Conservation (phyloP, 2,888 invertebrate genomes). For the Aleiodes testaceus region DNA sequence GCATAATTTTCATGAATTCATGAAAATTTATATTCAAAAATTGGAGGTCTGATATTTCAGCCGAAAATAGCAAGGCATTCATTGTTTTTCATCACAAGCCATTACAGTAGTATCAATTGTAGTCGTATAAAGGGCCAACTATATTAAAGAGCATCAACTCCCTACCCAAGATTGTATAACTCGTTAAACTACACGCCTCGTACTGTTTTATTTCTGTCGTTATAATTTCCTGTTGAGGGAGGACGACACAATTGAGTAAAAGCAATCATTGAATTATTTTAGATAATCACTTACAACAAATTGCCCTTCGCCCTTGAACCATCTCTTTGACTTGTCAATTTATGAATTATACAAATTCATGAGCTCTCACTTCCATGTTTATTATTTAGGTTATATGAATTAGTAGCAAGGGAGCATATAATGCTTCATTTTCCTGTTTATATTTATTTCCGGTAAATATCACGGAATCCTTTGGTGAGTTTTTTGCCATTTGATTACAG, state of each 20-base stretch:
- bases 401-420: background rate
- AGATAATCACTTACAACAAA: slow-evolving; percentile 53
- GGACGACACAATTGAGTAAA: slow-evolving; percentile 55
- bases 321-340: slow-evolving; percentile 50
- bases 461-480: too few species aligned
- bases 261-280: slow-evolving; percentile 60
- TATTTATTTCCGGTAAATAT: too few species aligned
- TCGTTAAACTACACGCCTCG: slow-evolving; percentile 19
- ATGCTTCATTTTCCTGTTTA: too few species aligned
- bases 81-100: too few species aligned
- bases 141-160: slow-evolving; percentile 6
- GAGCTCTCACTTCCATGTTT: slow-evolving; percentile 33
- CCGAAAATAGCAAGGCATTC: too few species aligned
- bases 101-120: background rate
- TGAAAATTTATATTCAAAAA: too few species aligned
- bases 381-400: slow-evolving; percentile 15
- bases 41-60: too few species aligned
- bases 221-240: slow-evolving; percentile 55
- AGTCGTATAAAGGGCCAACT: background rate
- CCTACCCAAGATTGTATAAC: slow-evolving; percentile 24
- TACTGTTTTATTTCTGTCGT: slow-evolving; percentile 49
- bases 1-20: too few species aligned
- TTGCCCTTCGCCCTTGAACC: slow-evolving; percentile 59
- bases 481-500: too few species aligned
- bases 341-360: slow-evolving; percentile 34